A percentile compares a stretch with the other conserved stretches of the same genome.
Conservation (phyloP, 2,113 vertebrate species). For the Cebidichthys violaceus region DNA sequence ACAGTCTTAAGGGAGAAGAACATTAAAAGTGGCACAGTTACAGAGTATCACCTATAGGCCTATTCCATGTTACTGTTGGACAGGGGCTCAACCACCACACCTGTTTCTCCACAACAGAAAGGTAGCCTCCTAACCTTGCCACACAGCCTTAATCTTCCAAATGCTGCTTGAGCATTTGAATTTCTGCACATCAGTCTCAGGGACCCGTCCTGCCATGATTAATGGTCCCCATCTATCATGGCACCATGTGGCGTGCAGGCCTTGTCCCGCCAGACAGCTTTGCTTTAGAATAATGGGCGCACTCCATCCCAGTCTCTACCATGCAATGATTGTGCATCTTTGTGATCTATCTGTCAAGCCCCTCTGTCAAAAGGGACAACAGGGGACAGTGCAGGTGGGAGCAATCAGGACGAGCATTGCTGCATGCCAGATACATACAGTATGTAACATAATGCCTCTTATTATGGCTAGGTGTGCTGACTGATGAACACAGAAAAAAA, state of each 20-base stretch:
- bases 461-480: slow-evolving; percentile 61
- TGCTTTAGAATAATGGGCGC: slow-evolving; percentile 85
- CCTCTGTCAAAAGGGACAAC: slow-evolving; percentile 76
- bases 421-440: slow-evolving; percentile 56
- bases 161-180: slow-evolving; percentile 85
- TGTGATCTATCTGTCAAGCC: slow-evolving; percentile 79
- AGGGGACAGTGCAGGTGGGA: slow-evolving; percentile 68
- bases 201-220: slow-evolving; percentile 78
- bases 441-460: slow-evolving; percentile 62
- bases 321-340: slow-evolving; percentile 81
- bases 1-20: slow-evolving; percentile 33
- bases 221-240: slow-evolving; percentile 85
- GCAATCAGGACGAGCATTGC: slow-evolving; percentile 56
- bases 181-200: slow-evolving; percentile 84
- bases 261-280: slow-evolving; percentile 80
- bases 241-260: slow-evolving; percentile 75
- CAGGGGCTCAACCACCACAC: slow-evolving; percentile 41
- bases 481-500: slow-evolving; percentile 72
- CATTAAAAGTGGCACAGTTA: slow-evolving; percentile 35
- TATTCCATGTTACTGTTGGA: slow-evolving; percentile 14
- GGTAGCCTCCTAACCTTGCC: slow-evolving; percentile 76
- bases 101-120: slow-evolving; percentile 59
- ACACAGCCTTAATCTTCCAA: slow-evolving; percentile 83
- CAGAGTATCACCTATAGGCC: slow-evolving; percentile 12
- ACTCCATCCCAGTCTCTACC: slow-evolving; percentile 75